phyloP scores from a whole-genome alignment of 2,888 invertebrate genomes.

The Alcis repandata region DNA sequence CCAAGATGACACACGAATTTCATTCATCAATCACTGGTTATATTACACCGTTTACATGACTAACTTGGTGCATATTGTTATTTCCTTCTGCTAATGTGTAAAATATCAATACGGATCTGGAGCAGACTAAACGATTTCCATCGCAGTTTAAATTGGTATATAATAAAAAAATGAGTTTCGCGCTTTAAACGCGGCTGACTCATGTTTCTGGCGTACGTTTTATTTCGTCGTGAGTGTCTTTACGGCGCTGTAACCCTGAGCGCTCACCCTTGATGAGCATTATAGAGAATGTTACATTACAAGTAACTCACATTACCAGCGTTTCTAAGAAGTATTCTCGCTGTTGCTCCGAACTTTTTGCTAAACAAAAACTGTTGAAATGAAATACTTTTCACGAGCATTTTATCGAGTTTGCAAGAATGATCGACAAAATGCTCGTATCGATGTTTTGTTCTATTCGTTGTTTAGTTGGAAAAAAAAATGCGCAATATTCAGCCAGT shows the following conservation, averaged over 20 bases:
- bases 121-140: conserved; percentile 65
- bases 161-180: conserved; percentile 67
- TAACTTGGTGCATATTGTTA: not conserved
- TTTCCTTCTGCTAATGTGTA: conserved; percentile 14
- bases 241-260: conserved; percentile 23
- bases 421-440: too few species aligned
- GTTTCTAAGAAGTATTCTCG: too few species aligned
- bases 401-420: too few species aligned
- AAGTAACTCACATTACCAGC: too few species aligned
- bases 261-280: not conserved
- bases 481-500: too few species aligned
- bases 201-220: conserved; percentile 59
- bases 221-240: conserved; percentile 60
- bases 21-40: conserved; percentile 38
- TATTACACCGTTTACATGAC: conserved; percentile 4
- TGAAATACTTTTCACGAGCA: too few species aligned
- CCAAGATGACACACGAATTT: conserved; percentile 28
- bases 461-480: too few species aligned
- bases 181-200: conserved; percentile 60
- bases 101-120: conserved; percentile 44
- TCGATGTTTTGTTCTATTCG: too few species aligned
- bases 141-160: conserved; percentile 71
- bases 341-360: too few species aligned
- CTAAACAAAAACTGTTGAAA: too few species aligned
- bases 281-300: not conserved